phyloP scores from a whole-genome alignment of 2,797 vertebrate species.

The Coranthus polyacanthus region DNA sequence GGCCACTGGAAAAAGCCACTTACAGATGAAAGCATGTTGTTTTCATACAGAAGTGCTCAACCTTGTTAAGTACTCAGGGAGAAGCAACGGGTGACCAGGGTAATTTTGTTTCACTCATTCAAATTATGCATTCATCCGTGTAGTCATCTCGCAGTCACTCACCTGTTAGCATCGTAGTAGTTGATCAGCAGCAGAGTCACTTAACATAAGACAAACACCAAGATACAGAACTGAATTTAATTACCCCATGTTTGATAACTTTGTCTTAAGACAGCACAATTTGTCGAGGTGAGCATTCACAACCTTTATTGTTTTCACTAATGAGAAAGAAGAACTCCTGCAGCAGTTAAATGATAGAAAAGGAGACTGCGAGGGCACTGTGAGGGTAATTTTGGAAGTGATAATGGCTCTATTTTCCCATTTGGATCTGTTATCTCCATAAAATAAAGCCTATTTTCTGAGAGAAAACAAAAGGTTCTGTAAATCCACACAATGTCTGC shows the following conservation, averaged over 20 bases:
- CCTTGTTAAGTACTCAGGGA: conserved; percentile 37
- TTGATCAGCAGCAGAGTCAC: neutral
- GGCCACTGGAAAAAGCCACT: conserved; percentile 40
- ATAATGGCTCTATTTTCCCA: conserved; percentile 41
- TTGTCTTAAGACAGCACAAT: conserved; percentile 22
- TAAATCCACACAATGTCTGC: conserved; percentile 28
- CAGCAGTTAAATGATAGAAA: conserved; percentile 15
- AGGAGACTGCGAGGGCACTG: neutral
- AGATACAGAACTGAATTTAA: conserved; percentile 9
- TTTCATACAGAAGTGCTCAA: conserved; percentile 33
- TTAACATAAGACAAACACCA: neutral
- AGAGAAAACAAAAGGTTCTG: conserved; percentile 22
- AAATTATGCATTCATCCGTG: conserved; percentile 33
- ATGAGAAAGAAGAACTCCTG: neutral
- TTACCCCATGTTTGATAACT: conserved; percentile 2
- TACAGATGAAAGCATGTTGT: conserved; percentile 42
- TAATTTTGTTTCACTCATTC: conserved; percentile 39
- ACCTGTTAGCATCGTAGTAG: conserved; percentile 26
- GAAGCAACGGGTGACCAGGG: neutral
- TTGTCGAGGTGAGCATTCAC: conserved; percentile 20
- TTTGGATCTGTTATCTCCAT: conserved; percentile 16
- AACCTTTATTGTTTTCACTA: conserved; percentile 9
- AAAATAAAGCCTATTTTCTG: conserved; percentile 23
- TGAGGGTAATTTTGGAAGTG: neutral
- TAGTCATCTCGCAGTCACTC: conserved; percentile 25